Conservation (phyloP, 2,797 vertebrate genomes). For the Selene dorsalis region DNA sequence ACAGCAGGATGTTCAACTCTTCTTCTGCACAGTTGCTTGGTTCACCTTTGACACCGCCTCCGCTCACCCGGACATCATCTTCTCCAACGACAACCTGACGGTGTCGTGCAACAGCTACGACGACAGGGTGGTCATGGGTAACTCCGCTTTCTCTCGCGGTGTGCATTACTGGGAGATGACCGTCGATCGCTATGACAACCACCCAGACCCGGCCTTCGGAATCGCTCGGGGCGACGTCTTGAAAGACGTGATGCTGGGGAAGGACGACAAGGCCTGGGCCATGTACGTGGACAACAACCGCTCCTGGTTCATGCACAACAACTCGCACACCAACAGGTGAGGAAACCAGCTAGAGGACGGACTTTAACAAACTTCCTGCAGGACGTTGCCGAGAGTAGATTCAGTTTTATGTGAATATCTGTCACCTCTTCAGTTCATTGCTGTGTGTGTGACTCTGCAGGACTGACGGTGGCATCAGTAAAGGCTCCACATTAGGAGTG, state of each 20-base stretch:
- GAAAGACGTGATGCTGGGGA: conserved; percentile 98
- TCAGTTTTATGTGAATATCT: background rate
- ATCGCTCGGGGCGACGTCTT: conserved; percentile 92
- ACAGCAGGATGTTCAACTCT: conserved; percentile 3
- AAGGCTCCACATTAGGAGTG: conserved; percentile 93
- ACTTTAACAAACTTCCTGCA: no score
- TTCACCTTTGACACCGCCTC: conserved; percentile 94
- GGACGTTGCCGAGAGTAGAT: background rate
- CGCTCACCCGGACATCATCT: conserved; percentile 96
- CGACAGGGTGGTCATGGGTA: conserved; percentile 95
- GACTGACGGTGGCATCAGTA: conserved; percentile 94
- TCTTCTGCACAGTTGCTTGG: conserved; percentile 91
- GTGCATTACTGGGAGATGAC: conserved; percentile 99
- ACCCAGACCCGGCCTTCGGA: conserved; percentile 97
- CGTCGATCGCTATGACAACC: conserved; percentile 97
- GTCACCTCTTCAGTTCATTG: no score
- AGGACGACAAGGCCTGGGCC: conserved; percentile 98
- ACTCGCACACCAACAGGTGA: conserved; percentile 98
- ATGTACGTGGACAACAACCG: conserved; percentile 99
- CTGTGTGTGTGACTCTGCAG: conserved; percentile 71
- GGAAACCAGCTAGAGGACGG: no score
- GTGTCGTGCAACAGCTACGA: conserved; percentile 98
- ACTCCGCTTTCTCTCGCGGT: conserved; percentile 94
- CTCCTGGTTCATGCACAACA: conserved; percentile 99
- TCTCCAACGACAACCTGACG: conserved; percentile 99